Conservation (phyloP, 2,888 invertebrate genomes). For the Tyria jacobaeae region DNA sequence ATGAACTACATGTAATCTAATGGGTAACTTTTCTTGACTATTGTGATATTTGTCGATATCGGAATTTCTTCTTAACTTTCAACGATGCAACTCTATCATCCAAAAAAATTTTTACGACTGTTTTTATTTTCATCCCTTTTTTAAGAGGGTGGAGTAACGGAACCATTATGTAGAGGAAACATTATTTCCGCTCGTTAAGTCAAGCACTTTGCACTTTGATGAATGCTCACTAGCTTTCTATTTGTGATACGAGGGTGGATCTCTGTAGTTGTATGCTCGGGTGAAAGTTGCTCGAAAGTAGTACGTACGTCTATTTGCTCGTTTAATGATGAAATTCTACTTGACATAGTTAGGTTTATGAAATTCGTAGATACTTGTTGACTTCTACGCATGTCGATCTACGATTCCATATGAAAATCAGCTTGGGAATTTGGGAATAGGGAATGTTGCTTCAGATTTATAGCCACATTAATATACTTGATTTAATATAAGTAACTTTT, state of each 20-base stretch:
- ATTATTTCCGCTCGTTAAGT: conserved; percentile 85
- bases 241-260: conserved; percentile 65
- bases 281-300: conserved; percentile 20
- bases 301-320: conserved; percentile 18
- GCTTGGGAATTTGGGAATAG: too few species aligned
- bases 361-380: conserved; percentile 8
- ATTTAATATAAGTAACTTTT: too few species aligned
- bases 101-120: conserved; percentile 70
- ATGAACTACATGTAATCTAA: not conserved
- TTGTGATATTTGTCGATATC: conserved; percentile 3
- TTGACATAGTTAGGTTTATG: conserved; percentile 22
- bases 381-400: conserved; percentile 15
- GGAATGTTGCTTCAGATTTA: too few species aligned
- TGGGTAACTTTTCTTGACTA: conserved; percentile 2
- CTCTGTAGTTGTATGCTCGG: conserved; percentile 29
- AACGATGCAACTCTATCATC: conserved; percentile 54
- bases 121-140: conserved; percentile 66
- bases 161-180: conserved; percentile 82
- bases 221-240: conserved; percentile 77
- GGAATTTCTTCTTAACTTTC: conserved; percentile 36
- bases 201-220: conserved; percentile 80
- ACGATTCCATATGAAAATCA: too few species aligned
- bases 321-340: conserved; percentile 16
- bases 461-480: too few species aligned
- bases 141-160: conserved; percentile 63